phyloP scores from a whole-genome alignment of 2,113 vertebrate species.

The Sinosuthora webbiana region DNA sequence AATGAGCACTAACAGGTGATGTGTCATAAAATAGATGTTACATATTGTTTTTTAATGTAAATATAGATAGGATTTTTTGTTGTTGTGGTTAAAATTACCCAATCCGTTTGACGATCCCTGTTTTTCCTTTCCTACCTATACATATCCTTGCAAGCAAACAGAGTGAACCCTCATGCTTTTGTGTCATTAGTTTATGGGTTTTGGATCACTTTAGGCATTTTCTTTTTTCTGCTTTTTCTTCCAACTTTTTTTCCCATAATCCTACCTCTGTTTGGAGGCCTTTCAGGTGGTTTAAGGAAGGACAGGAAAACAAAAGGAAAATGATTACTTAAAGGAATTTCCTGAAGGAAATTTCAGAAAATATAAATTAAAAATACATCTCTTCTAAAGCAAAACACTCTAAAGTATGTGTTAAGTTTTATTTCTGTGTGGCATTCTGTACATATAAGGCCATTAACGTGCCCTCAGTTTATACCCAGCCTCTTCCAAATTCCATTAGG shows the following conservation, averaged over 20 bases:
- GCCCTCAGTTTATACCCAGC: neutral
- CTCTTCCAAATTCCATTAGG: neutral
- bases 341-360: constrained; percentile 7
- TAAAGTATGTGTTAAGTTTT: neutral
- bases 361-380: neutral
- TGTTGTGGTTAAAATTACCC: neutral
- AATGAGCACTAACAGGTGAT: neutral
- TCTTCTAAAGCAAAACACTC: neutral
- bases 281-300: neutral
- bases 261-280: neutral
- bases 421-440: neutral
- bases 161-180: neutral
- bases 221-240: neutral
- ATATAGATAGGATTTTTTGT: neutral
- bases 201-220: neutral
- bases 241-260: neutral
- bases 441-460: fast-evolving
- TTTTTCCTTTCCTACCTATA: neutral
- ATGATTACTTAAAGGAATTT: neutral
- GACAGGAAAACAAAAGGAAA: neutral
- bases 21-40: neutral
- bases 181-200: neutral
- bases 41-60: neutral
- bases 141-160: neutral
- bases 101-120: fast-evolving